Evolutionary conservation across 2,888 invertebrate genomes (phyloP), one percentile per base, ranked within the genome.

Genomic region (Ferdinandea cuprea): DNA sequence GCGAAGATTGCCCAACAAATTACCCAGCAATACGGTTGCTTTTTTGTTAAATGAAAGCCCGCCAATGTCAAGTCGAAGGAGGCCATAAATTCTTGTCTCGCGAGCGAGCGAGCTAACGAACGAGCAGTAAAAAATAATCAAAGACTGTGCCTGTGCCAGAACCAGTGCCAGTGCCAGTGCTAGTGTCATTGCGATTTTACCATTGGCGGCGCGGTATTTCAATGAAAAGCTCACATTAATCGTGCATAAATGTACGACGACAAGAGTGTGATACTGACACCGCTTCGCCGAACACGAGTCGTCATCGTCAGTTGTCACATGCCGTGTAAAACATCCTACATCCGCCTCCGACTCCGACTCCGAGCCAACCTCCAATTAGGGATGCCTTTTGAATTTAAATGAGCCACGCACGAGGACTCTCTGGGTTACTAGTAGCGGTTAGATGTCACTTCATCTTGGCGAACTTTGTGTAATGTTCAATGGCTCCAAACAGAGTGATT

Each of bases 371-470:
- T 66, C 81, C 77, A 83, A 83, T 83, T 83, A 83, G 72, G 28
- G 56, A 71, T 54, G 72, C 77, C 81, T 68, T 83, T 77, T 83
- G 81, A 83, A 83, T 83, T 83, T 83, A 83, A 83, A 83, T 83
- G 81, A 83, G 81, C 81, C 77, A 68, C 77, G 77, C 81, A 83
- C 72, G 77, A 77, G 77, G 77, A 83, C 77, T 68, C 77, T 83
- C 42, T 50, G 72, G 54, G 66, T 77, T 77, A 72, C 66, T 77
- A 54, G 77, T 40, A 69, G 65, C 81, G 71, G 81, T 76, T 65
- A 71, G 71, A 71, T 72, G 77, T 83, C 81, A 83, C 77, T 77
- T 77, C 77, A 77, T 83, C 77, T 83, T 72, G 50, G 77, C 65
- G 72, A 72, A 72, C 81, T 77, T 77, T 71, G 71, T 77, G 66